phyloP scores from a whole-genome alignment of 2,113 vertebrate genomes.

The Thinocorus orbignyianus region DNA sequence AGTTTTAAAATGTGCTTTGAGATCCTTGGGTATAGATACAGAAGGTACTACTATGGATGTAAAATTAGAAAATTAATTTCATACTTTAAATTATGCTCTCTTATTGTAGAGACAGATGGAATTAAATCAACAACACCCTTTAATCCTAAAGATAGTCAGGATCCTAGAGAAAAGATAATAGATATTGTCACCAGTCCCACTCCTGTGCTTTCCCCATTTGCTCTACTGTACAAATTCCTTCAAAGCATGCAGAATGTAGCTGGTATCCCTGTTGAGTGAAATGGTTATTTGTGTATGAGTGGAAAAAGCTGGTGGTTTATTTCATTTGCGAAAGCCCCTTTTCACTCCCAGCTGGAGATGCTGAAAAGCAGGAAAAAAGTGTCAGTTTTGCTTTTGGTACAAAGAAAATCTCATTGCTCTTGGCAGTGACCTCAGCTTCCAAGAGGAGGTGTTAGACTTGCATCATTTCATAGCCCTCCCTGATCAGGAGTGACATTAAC shows the following conservation, averaged over 20 bases:
- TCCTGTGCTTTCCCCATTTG: background rate
- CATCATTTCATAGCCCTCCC: background rate
- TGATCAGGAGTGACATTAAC: conserved; percentile 22
- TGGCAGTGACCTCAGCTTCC: conserved; percentile 8
- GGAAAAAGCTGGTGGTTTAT: conserved; percentile 28
- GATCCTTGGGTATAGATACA: background rate
- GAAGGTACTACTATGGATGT: background rate
- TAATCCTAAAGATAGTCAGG: background rate
- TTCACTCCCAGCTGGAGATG: conserved; percentile 8
- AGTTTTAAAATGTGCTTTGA: background rate
- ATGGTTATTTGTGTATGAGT: background rate
- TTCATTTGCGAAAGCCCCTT: conserved; percentile 8
- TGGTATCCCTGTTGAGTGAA: background rate
- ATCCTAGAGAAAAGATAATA: background rate
- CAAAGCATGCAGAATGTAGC: background rate
- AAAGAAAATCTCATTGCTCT: background rate
- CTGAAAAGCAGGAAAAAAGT: background rate
- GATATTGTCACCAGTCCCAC: background rate
- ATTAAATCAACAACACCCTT: background rate
- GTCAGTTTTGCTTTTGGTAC: background rate
- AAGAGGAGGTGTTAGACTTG: conserved; percentile 12
- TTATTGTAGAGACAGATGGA: background rate
- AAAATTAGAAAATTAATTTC: background rate
- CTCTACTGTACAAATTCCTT: background rate
- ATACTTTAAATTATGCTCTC: background rate